Conservation (phyloP, 1,140 invertebrate genomes). For the Pogonus chalceus region DNA sequence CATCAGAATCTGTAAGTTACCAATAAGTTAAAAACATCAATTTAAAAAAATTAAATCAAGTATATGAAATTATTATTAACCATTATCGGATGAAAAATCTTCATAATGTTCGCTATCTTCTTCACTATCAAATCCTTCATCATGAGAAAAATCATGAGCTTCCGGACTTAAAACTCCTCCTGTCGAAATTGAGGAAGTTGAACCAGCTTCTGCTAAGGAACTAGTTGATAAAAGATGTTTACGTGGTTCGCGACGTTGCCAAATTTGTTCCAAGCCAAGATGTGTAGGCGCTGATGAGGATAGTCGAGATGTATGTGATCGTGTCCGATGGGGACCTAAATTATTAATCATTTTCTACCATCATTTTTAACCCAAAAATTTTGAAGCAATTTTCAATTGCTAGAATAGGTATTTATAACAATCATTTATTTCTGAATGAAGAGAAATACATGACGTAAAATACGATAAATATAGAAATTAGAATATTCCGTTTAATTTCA, state of each 20-base stretch:
- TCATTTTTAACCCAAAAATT: too few relatives aligned
- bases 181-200: slow-evolving; percentile 76
- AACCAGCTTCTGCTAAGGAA: slow-evolving; percentile 72
- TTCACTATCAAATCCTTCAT: slow-evolving; percentile 68
- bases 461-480: too few relatives aligned
- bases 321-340: slow-evolving; percentile 19
- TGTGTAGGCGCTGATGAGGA: slow-evolving; percentile 78
- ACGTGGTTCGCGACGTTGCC: slow-evolving; percentile 72
- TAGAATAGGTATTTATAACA: too few relatives aligned
- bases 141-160: slow-evolving; percentile 68
- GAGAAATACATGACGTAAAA: too few relatives aligned
- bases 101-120: slow-evolving; percentile 77
- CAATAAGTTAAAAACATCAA: background rate
- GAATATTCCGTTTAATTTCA: too few relatives aligned
- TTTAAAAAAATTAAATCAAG: slow-evolving; percentile 4
- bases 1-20: slow-evolving; percentile 51
- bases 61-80: slow-evolving; percentile 30
- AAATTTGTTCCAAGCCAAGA: slow-evolving; percentile 69
- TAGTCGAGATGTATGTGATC: slow-evolving; percentile 48
- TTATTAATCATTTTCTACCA: too few relatives aligned
- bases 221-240: slow-evolving; percentile 79
- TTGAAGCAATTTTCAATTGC: too few relatives aligned
- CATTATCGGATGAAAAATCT: slow-evolving; percentile 72
- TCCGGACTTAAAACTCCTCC: slow-evolving; percentile 75
- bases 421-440: too few relatives aligned